These are phyloP conservation scores for Pollimyrus isidori DNA, from an alignment of 2,113 vertebrate genomes.

Conservation along the genomic window DNA sequence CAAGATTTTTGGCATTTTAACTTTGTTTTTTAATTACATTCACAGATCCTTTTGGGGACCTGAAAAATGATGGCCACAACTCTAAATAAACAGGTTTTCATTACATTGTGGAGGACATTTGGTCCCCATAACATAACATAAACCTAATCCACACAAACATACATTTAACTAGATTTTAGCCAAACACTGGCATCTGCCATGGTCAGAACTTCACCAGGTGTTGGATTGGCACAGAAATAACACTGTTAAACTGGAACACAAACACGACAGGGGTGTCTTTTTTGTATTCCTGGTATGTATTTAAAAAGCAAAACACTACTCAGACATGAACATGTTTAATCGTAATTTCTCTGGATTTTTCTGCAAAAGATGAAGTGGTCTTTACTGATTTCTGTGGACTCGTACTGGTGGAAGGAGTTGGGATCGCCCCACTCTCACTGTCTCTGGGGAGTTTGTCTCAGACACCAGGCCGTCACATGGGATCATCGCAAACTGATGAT, in stretches of 20 bases:
- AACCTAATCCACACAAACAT: neutral
- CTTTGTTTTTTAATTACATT: too few relatives aligned
- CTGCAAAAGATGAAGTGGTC: neutral
- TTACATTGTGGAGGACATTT: too few relatives aligned
- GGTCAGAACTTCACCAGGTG: neutral
- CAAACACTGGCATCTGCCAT: neutral
- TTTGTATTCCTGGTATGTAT: neutral
- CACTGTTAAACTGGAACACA: neutral
- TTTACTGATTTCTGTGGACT: neutral
- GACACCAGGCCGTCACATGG: neutral
- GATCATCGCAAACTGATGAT: neutral
- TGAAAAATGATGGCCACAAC: too few relatives aligned
- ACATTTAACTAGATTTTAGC: neutral
- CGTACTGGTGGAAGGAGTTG: neutral
- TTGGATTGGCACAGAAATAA: neutral
- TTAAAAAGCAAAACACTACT: neutral
- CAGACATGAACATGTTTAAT: neutral
- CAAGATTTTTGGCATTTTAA: too few relatives aligned
- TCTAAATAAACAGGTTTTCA: too few relatives aligned
- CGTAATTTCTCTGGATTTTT: neutral
- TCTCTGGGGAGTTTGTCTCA: neutral
- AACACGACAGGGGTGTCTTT: neutral
- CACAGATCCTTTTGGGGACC: too few relatives aligned
- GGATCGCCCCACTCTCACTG: neutral
- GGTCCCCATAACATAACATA: too few relatives aligned